Evolutionary conservation across 2,888 invertebrate genomes (phyloP), one percentile per base, ranked within the genome.

Genomic region (Lasioglossum leucozonium): DNA sequence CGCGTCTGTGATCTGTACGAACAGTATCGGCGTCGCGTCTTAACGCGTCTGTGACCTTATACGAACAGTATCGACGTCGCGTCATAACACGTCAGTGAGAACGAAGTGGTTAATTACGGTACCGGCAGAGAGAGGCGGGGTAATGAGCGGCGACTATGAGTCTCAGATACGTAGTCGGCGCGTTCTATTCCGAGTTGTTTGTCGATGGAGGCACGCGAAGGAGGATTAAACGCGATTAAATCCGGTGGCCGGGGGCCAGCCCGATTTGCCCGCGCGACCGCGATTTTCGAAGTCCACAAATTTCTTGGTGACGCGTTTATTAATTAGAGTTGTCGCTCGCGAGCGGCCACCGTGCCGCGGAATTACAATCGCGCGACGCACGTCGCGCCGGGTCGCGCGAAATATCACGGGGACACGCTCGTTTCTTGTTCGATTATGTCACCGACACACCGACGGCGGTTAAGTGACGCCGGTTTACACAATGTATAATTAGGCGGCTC

Each of bases 361-460:
- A 58, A 58, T 71, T 71, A n/a, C 65, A 67, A 44, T 79, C 51
- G 55, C 47, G 65, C 65, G 34, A 16, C 26, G 13, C 22, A 6
- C 13, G 42, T 13, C 42, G 44, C 51, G 40, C 22, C n/a, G 26
- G 11, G 26, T 5, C 58, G 58, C 1, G 13, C 44, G 62, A 82
- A 84, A 77, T 75, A 78, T 84, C 47, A n/a, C 26, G 37, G 26
- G 72, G 30, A 26, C 74, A 67, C 16, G 75, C n/a, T 42, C 37
- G 72, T 84, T 85, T 77, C 85, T 85, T 74, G 85, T 77, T 85
- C 84, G 79, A 85, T 85, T 84, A 85, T 85, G 81, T 85, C 81
- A 73, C 40, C n/a, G 67, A 69, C 67, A 42, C 30, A 78, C 80
- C 73, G 74, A 72, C 80, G 74, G 73, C 71, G 81, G 75, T 85